phyloP scores from a whole-genome alignment of 2,113 vertebrate species.

The Clarias magur region DNA sequence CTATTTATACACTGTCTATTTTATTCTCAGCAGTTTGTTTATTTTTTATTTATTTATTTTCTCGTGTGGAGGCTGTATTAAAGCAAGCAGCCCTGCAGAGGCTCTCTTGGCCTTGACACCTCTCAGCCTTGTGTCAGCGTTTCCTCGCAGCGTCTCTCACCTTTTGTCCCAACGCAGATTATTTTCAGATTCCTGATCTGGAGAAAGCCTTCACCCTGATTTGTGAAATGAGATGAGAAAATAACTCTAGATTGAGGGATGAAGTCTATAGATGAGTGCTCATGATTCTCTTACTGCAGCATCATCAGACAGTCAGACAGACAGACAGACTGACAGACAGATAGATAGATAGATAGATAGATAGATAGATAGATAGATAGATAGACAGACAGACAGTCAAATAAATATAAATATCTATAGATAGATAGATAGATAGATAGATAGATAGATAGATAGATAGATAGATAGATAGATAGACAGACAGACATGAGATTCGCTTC shows the following conservation, averaged over 20 bases:
- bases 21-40: background rate
- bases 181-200: constrained; percentile 14
- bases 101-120: background rate
- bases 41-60: background rate
- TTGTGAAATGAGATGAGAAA: background rate
- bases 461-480: background rate
- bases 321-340: background rate
- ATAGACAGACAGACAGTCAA: background rate
- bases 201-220: constrained; percentile 12
- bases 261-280: background rate
- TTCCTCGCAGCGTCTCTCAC: background rate
- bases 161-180: constrained; percentile 18
- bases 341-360: background rate
- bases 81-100: constrained; percentile 8
- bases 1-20: constrained; percentile 19
- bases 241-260: background rate
- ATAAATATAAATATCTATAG: background rate
- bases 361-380: background rate
- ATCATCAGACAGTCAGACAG: background rate
- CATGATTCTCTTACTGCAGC: background rate
- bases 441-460: no score
- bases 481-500: background rate
- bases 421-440: background rate
- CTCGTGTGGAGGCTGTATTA: background rate
- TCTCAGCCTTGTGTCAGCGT: constrained; percentile 23